Evolutionary conservation across 1,140 invertebrate genomes (phyloP).

Genomic region (Caerostris darwini): DNA sequence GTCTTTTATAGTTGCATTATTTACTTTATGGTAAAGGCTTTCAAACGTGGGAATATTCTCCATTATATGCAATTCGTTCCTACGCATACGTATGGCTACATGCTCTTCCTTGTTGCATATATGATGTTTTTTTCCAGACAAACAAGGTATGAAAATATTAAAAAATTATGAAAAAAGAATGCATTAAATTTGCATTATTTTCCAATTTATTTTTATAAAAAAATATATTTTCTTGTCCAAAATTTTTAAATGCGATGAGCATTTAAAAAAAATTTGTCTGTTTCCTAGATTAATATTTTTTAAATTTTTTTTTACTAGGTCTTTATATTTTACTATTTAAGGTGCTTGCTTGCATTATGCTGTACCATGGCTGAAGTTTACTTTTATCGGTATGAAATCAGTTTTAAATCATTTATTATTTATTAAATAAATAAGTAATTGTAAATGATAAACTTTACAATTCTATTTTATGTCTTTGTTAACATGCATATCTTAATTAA

Average conservation of each 20-base stretch:
- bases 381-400: conserved; percentile 92
- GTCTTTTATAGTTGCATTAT: conserved; percentile 86
- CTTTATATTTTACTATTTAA: conserved; percentile 93
- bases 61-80: conserved; percentile 94
- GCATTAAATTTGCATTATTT: background rate
- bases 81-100: conserved; percentile 95
- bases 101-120: conserved; percentile 91
- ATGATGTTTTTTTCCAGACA: conserved; percentile 88
- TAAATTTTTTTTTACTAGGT: conserved; percentile 84
- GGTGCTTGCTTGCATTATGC: conserved; percentile 90
- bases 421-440: no score
- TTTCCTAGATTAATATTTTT: background rate
- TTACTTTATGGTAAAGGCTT: conserved; percentile 93
- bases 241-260: background rate
- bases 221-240: background rate
- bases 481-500: no score
- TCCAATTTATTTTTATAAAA: background rate
- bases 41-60: conserved; percentile 99
- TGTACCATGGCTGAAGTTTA: conserved; percentile 93
- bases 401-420: no score
- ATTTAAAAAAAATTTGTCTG: background rate
- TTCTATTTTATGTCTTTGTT: no score
- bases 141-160: conserved; percentile 81
- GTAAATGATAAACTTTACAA: no score
- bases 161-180: background rate